phyloP scores from a whole-genome alignment of 2,113 vertebrate genomes.

The Burhinus oedicnemus region DNA sequence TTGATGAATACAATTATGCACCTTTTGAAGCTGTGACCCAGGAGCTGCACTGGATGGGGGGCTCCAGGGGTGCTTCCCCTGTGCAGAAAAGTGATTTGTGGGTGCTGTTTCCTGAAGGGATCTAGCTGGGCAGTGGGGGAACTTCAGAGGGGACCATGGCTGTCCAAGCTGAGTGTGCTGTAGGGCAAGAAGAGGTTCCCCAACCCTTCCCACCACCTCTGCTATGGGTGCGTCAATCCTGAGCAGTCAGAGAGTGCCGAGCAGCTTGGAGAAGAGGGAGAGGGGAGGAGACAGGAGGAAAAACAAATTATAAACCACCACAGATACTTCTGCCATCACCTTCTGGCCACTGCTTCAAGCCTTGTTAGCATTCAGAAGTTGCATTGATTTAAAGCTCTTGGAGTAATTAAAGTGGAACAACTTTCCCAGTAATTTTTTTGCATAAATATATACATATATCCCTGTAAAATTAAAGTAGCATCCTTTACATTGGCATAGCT shows the following conservation, averaged over 20 bases:
- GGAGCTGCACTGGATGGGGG: not conserved
- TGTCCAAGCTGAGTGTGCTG: not conserved
- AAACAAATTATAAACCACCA: not conserved
- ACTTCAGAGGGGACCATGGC: not conserved
- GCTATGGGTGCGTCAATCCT: not conserved
- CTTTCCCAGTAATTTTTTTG: not conserved
- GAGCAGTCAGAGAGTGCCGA: not conserved
- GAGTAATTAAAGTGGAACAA: not conserved
- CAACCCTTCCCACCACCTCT: not conserved
- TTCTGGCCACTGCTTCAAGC: not conserved
- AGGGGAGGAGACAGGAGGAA: not conserved
- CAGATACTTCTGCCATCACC: not conserved
- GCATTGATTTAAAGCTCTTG: not conserved
- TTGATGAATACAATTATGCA: fast-evolving
- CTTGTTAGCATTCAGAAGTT: not conserved
- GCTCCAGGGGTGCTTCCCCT: not conserved
- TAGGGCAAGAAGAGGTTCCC: not conserved
- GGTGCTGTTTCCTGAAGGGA: not conserved
- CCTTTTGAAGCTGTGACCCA: not conserved
- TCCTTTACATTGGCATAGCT: not conserved
- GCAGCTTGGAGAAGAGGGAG: not conserved
- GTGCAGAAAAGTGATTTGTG: not conserved
- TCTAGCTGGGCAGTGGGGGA: not conserved
- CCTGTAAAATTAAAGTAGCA: not conserved
- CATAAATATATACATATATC: not conserved